Base-by-base conservation (phyloP, 2,888 invertebrate species). In the Cabera pusaria region DNA sequence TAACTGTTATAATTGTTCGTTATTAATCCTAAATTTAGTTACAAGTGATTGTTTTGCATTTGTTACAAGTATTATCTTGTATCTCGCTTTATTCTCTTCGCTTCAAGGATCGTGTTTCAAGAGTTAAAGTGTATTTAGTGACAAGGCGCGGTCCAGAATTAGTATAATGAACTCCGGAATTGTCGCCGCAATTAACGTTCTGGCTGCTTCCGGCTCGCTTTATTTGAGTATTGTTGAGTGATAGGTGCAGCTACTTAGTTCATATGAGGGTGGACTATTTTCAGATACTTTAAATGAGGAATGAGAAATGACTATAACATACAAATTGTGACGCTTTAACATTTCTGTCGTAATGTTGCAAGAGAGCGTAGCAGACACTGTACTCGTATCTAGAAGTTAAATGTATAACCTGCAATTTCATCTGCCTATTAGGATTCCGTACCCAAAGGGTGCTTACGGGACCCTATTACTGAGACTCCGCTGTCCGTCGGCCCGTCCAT, bases 171-270 rank as follows among this genome's bases (percentile, higher is more conserved):
- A 65, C 55, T 51, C 50, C 53, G 55, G 61, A 63, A 67, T 70
- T 76, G 81, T 80, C 80, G 67, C 61, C 72, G 76, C 62, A 75
- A 79, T 83, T 79, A 79, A 65, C 63, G 52, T 58, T 55, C 10
- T 44, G 56, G 59, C 61, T 59, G 58, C 56, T 77, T 82, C 82
- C 82, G 67, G 73, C 52, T 33, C 40, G 50, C 57, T 77, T 78
- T 82, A 77, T 77, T 64, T 53, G 43, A 37, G 37, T 33, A 19
- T 25, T 31, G 44, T 32, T 49, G 42, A 49, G 46, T 49, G 49
- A 52, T 40, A 42, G 44, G 6, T 22, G 40, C 39, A 42, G 39
- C 29, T 33, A 20, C 14, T 12, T 11, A 8, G n/a, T 26, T 27
- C 5, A 5, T 20, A 33, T 22, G 37, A 37, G 47, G 35, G 48